Percentiles rank a stretch among this genome's conserved stretches.
These are phyloP conservation scores for Gila orcuttii DNA, from an alignment of 2,113 vertebrate species.

Conservation along the genomic window DNA sequence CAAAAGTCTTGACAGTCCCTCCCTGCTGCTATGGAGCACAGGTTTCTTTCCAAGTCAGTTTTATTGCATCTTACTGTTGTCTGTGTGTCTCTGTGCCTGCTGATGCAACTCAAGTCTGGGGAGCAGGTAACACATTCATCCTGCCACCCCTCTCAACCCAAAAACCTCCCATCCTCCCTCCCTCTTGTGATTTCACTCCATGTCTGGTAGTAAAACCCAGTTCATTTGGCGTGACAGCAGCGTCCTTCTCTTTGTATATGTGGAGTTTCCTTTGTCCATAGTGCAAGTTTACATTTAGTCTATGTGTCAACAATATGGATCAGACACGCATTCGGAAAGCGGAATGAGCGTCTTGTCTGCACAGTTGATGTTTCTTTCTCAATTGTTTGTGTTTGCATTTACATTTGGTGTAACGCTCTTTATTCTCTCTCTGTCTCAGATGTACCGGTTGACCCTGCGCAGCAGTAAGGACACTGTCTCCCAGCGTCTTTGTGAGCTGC, in stretches of 20 bases:
- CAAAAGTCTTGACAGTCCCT: constrained; percentile 2
- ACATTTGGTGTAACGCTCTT: neutral
- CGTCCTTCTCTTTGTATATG: constrained; percentile 32
- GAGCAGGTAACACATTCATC: constrained; percentile 59
- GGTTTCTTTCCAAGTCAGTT: constrained; percentile 29
- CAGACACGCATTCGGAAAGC: neutral
- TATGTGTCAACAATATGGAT: constrained; percentile 19
- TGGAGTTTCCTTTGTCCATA: constrained; percentile 28
- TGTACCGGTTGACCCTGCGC: constrained; percentile 92
- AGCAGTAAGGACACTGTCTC: constrained; percentile 91
- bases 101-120: constrained; percentile 63
- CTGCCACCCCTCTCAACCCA: constrained; percentile 23
- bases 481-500: constrained; percentile 85
- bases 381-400: constrained; percentile 20
- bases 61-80: constrained; percentile 58
- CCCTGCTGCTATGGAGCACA: constrained; percentile 17
- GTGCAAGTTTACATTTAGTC: constrained; percentile 37
- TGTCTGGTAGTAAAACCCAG: constrained; percentile 51
- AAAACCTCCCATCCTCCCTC: constrained; percentile 10
- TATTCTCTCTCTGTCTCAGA: constrained; percentile 69
- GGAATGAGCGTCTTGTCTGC: constrained; percentile 1
- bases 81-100: constrained; percentile 61
- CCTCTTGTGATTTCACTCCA: constrained; percentile 11
- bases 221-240: constrained; percentile 42
- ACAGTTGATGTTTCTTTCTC: neutral